A percentile compares a stretch with the other conserved stretches of the same genome.
Conservation (phyloP, 2,797 vertebrate genomes). For the Microhierax caerulescens region DNA sequence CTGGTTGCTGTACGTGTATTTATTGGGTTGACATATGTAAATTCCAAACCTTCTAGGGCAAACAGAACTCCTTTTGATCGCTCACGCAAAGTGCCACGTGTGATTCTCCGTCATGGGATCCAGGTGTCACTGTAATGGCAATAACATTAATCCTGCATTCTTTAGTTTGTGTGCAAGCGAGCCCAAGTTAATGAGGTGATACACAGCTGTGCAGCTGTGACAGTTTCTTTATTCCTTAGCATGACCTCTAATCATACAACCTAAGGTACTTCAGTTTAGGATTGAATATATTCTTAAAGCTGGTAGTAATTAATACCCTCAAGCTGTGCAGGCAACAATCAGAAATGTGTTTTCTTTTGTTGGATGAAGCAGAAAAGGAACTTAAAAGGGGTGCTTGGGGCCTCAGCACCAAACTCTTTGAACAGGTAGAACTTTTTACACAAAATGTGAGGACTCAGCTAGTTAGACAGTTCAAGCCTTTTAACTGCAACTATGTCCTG, state of each 20-base stretch:
- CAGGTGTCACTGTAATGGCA: rapidly evolving
- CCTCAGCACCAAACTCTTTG: neutral
- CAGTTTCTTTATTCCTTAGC: neutral
- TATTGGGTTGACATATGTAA: neutral
- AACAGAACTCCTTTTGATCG: neutral
- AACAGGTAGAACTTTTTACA: neutral
- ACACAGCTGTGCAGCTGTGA: neutral
- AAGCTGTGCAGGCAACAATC: neutral
- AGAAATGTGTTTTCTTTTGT: neutral
- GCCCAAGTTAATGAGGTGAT: neutral
- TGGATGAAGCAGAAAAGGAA: neutral
- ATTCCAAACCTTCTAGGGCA: neutral
- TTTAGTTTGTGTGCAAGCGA: neutral
- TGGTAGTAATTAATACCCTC: neutral
- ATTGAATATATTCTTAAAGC: neutral
- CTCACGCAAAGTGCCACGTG: neutral
- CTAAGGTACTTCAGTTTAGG: neutral
- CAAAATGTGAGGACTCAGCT: neutral
- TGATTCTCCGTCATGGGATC: neutral
- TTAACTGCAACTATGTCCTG: neutral
- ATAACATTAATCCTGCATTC: neutral
- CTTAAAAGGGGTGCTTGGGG: neutral
- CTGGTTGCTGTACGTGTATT: neutral
- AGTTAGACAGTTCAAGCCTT: neutral
- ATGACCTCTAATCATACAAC: neutral